Conservation (phyloP, 1,140 invertebrate genomes). For the Magallana ariakensis region DNA sequence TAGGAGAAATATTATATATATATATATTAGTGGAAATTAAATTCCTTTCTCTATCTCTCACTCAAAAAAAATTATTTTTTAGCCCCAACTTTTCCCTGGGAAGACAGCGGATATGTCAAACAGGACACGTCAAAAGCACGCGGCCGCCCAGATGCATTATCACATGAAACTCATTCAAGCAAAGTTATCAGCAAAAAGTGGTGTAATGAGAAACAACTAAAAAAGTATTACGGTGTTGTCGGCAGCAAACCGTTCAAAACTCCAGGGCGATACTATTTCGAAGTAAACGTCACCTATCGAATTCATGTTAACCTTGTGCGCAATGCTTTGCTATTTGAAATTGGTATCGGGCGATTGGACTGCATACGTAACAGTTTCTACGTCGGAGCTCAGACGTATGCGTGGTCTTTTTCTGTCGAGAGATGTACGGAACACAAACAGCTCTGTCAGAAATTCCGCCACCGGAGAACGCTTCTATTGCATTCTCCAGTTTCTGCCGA, state of each 20-base stretch:
- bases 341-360: conserved; percentile 59
- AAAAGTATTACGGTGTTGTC: conserved; percentile 62
- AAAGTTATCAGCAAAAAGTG: background rate
- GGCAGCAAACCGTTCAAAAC: conserved; percentile 55
- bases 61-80: no score
- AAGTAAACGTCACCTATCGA: conserved; percentile 60
- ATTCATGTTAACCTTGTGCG: conserved; percentile 61
- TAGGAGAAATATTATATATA: no score
- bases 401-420: conserved; percentile 63
- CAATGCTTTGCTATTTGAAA: conserved; percentile 64
- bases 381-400: conserved; percentile 60
- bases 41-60: no score
- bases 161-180: background rate
- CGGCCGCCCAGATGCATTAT: background rate
- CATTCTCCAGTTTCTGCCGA: conserved; percentile 59
- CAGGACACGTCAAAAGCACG: conserved; percentile 35
- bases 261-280: conserved; percentile 60
- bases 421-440: conserved; percentile 63
- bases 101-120: conserved; percentile 27
- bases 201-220: conserved; percentile 53
- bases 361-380: conserved; percentile 62
- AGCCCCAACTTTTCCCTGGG: conserved; percentile 45
- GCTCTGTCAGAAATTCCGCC: conserved; percentile 64
- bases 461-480: conserved; percentile 54
- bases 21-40: no score